phyloP scores from a whole-genome alignment of 2,797 vertebrate species.

The Enteromius treurensis region DNA sequence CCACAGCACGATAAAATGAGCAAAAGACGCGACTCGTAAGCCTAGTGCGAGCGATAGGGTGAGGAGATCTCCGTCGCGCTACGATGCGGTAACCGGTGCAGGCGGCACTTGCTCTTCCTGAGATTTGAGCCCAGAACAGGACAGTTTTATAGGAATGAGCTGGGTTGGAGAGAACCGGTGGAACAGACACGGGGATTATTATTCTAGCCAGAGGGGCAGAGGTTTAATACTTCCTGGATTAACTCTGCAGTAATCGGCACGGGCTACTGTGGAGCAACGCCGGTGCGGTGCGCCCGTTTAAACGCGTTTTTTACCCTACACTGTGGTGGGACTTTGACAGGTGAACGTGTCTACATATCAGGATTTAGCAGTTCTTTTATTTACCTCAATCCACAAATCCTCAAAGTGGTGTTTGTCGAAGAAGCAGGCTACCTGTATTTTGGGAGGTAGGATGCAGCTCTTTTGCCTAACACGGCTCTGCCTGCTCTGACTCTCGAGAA shows the following conservation, averaged over 20 bases:
- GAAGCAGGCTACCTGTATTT: background rate
- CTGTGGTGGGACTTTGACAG: background rate
- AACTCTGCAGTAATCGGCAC: slow-evolving; percentile 37
- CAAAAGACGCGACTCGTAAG: background rate
- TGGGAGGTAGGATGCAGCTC: background rate
- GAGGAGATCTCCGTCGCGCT: background rate
- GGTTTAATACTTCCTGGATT: slow-evolving; percentile 52
- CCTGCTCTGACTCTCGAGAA: slow-evolving; percentile 1
- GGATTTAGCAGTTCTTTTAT: background rate
- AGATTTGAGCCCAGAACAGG: background rate
- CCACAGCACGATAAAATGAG: background rate
- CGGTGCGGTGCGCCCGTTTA: background rate
- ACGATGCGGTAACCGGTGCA: background rate
- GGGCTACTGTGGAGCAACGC: background rate
- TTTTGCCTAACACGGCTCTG: background rate
- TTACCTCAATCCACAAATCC: too few relatives aligned
- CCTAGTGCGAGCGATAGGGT: background rate
- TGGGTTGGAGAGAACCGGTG: slow-evolving; percentile 19
- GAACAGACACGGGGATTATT: slow-evolving; percentile 57
- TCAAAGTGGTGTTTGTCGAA: background rate
- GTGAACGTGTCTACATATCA: background rate
- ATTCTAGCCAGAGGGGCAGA: slow-evolving; percentile 44
- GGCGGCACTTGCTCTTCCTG: background rate
- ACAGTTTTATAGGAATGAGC: background rate
- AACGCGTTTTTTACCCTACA: background rate